phyloP scores from a whole-genome alignment of 2,888 invertebrate genomes.

The Scaptomyza polygonia region DNA sequence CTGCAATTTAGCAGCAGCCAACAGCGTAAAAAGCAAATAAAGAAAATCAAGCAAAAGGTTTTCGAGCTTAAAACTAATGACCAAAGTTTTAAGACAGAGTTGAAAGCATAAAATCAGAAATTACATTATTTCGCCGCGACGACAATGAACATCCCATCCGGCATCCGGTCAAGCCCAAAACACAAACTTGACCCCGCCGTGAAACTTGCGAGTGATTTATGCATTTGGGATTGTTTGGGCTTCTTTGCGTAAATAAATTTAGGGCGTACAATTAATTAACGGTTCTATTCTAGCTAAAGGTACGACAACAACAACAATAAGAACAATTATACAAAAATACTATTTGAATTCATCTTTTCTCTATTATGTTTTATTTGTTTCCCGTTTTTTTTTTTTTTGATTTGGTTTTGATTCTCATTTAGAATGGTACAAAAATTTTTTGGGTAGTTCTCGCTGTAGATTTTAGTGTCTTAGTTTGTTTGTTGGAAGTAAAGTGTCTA shows the following conservation, averaged over 20 bases:
- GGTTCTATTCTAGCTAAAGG: slow-evolving; percentile 39
- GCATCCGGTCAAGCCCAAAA: no score
- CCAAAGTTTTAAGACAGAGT: slow-evolving; percentile 50
- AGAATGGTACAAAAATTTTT: neutral
- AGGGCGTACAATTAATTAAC: slow-evolving; percentile 65
- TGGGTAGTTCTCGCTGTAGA: neutral
- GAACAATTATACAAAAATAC: neutral
- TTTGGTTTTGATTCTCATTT: slow-evolving; percentile 5
- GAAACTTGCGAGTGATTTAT: slow-evolving; percentile 66
- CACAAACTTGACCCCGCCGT: no score
- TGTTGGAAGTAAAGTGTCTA: no score
- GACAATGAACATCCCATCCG: slow-evolving; percentile 32
- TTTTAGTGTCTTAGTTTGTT: no score
- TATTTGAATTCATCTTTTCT: neutral
- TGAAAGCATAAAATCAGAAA: slow-evolving; percentile 25
- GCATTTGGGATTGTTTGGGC: slow-evolving; percentile 62
- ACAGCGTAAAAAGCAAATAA: slow-evolving; percentile 6
- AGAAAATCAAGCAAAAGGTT: slow-evolving; percentile 6
- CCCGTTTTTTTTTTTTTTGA: neutral
- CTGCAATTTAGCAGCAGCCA: slow-evolving; percentile 47
- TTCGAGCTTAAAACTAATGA: slow-evolving; percentile 50
- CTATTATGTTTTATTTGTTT: slow-evolving; percentile 2
- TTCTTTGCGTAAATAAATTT: slow-evolving; percentile 61
- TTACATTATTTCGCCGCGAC: slow-evolving; percentile 46
- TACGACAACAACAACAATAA: slow-evolving; percentile 29